phyloP scores from a whole-genome alignment of 1,140 invertebrate species.

The Sycophila sp. region DNA sequence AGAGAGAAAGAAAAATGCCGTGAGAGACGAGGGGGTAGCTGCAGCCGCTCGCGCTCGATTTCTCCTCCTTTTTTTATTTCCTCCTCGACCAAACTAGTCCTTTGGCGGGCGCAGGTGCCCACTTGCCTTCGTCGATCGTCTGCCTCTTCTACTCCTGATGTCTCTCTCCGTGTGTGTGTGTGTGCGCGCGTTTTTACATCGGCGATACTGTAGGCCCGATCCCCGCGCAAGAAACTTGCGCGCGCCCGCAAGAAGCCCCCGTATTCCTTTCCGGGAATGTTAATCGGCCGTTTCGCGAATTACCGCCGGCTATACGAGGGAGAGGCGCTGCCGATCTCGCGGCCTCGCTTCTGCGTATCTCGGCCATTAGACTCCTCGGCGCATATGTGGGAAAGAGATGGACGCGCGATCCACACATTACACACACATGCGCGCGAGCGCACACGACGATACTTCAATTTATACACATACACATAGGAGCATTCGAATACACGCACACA shows the following conservation, averaged over 20 bases:
- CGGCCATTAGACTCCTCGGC: constrained; percentile 43
- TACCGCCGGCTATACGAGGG: constrained; percentile 34
- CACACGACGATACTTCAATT: no score
- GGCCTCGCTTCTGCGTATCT: constrained; percentile 35
- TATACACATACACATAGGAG: no score
- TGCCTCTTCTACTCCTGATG: no score
- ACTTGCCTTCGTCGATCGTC: no score
- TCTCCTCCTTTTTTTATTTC: background rate
- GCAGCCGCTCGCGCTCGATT: no score
- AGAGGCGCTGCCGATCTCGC: background rate
- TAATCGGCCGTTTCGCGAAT: constrained; percentile 53
- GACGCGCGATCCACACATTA: constrained; percentile 5
- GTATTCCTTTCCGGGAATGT: constrained; percentile 45
- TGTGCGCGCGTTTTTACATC: background rate
- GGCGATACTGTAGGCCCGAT: no score
- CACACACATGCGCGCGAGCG: no score
- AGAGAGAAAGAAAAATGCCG: no score
- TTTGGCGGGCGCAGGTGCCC: no score
- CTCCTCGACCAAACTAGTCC: background rate
- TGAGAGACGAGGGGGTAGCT: no score
- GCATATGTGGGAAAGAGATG: constrained; percentile 13
- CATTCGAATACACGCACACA: no score
- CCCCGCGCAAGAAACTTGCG: no score
- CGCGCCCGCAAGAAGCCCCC: background rate
- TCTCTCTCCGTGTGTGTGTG: background rate